phyloP scores from a whole-genome alignment of 1,140 invertebrate genomes.

The Prorops nasuta region DNA sequence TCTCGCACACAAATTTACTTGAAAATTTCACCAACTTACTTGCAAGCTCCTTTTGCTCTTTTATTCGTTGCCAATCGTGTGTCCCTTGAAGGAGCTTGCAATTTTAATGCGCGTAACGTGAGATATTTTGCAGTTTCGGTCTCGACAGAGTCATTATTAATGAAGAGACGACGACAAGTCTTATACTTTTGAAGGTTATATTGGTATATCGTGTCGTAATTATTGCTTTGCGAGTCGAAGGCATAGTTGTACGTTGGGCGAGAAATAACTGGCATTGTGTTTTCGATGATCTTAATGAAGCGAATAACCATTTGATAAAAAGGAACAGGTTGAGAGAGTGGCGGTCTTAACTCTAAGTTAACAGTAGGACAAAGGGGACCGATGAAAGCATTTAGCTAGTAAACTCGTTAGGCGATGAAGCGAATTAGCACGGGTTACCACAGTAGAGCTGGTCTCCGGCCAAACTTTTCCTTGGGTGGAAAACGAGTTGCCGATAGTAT shows the following conservation, averaged over 20 bases:
- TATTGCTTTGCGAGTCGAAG: background rate
- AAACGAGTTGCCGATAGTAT: slow-evolving; percentile 9
- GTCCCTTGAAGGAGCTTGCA: too few relatives aligned
- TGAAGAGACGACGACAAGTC: too few relatives aligned
- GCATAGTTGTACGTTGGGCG: background rate
- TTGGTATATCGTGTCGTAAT: background rate
- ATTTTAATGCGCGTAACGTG: too few relatives aligned
- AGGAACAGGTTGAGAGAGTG: background rate
- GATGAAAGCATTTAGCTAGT: slow-evolving; percentile 16
- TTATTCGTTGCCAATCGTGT: too few relatives aligned
- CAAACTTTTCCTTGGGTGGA: slow-evolving; percentile 10
- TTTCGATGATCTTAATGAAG: too few relatives aligned
- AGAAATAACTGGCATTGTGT: too few relatives aligned
- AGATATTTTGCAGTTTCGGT: too few relatives aligned
- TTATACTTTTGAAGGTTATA: too few relatives aligned
- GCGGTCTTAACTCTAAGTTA: slow-evolving; percentile 11
- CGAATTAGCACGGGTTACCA: slow-evolving; percentile 22
- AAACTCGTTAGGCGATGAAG: slow-evolving; percentile 17
- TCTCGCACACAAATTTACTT: too few relatives aligned
- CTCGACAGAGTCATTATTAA: too few relatives aligned
- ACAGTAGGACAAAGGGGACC: slow-evolving; percentile 7
- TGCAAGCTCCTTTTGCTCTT: too few relatives aligned
- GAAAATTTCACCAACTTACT: too few relatives aligned
- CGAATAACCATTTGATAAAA: background rate
- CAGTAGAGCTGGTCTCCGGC: slow-evolving; percentile 1